phyloP scores from a whole-genome alignment of 2,797 vertebrate genomes.

The Tenualosa thibaudeaui region DNA sequence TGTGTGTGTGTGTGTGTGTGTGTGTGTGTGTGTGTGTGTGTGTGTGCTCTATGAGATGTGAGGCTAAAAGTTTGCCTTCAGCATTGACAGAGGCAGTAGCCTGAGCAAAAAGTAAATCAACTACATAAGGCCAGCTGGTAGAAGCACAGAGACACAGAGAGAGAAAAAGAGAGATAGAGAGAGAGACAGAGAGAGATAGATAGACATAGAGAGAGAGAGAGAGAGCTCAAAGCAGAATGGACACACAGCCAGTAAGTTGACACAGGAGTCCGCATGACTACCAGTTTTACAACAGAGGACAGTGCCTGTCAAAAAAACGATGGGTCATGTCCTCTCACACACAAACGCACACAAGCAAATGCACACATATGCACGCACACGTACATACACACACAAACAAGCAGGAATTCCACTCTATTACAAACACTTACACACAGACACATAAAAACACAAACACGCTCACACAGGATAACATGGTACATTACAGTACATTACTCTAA shows the following conservation, averaged over 20 bases:
- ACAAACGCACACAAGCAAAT: neutral
- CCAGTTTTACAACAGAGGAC: neutral
- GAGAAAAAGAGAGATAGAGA: neutral
- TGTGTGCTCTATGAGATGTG: neutral
- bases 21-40: neutral
- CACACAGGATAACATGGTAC: neutral
- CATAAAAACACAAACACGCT: neutral
- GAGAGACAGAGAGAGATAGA: no score
- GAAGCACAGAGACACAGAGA: neutral
- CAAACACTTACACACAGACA: neutral
- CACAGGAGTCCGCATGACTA: slow-evolving; percentile 4
- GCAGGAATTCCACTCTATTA: neutral
- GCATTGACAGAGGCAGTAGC: slow-evolving; percentile 1
- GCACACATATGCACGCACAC: neutral
- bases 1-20: no score
- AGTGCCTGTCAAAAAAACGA: neutral
- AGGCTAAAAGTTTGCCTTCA: neutral
- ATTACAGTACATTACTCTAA: neutral
- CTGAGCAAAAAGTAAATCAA: neutral
- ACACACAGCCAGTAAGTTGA: slow-evolving; percentile 29
- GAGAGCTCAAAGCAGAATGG: slow-evolving; percentile 15
- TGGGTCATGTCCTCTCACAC: neutral
- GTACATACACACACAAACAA: neutral
- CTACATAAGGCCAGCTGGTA: neutral
- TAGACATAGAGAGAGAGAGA: no score